Conservation (phyloP, 2,113 vertebrate species). For the Thomomys bottae region DNA sequence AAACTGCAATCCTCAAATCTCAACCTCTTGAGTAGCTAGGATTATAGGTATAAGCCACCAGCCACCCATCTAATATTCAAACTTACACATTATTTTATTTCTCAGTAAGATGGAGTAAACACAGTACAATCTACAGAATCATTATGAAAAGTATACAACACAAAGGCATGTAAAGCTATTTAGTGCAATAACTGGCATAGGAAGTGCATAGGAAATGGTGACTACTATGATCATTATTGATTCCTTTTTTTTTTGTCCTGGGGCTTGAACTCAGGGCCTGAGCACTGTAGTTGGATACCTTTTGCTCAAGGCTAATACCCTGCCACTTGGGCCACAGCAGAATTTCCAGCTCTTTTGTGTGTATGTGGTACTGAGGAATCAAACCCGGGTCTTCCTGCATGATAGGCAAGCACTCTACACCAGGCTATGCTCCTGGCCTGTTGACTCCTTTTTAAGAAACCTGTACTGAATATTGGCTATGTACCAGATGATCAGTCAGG, state of each 20-base stretch:
- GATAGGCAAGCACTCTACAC: no score
- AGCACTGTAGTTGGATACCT: no score
- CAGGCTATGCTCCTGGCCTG: no score
- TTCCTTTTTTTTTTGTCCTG: neutral
- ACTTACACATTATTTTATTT: neutral
- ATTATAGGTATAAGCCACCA: neutral
- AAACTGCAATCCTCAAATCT: no score
- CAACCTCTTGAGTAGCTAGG: neutral
- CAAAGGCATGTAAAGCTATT: neutral
- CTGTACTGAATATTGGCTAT: neutral
- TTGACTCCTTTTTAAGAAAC: neutral
- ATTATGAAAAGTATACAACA: neutral
- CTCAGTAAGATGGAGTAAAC: neutral
- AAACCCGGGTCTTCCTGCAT: no score
- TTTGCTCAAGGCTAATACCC: no score
- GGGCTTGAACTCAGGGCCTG: no score
- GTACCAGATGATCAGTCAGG: neutral
- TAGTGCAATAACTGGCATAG: neutral
- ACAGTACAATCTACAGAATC: neutral
- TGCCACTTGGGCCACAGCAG: no score
- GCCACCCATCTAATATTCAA: neutral
- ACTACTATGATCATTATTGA: neutral
- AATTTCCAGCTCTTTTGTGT: no score
- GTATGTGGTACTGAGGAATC: no score
- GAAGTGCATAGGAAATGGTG: neutral